Base-by-base conservation (phyloP, 2,113 vertebrate species). In the Ptychochromis oligacanthus region DNA sequence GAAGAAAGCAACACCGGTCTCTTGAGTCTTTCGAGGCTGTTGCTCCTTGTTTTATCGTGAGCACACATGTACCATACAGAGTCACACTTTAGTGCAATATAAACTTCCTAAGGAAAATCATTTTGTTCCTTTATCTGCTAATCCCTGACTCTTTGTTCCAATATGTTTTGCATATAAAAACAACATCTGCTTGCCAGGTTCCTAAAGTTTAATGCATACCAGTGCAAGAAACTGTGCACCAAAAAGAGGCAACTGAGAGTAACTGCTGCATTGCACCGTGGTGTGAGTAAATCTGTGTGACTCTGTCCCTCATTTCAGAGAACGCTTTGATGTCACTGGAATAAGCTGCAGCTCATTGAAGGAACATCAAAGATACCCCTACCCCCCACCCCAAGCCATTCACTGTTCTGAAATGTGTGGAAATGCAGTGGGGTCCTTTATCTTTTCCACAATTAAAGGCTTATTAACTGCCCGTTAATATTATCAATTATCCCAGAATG, bases 281-380 rank as follows among this genome's bases (percentile, higher is more conserved):
- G 72, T 83, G 77, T 57, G 76, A 90, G 85, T 80, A 87, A 85
- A 90, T 90, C 75, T 80, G 81, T 54, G 49, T 67, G 75, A 81
- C 65, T 82, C 67, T 79, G 85, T 87, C 89, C 90, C 75, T 88
- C 85, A 83, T 93, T 92, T 91, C 52, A 82, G 61, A 89, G 55
- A 87, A 46, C 5, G 26, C 88, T 94, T 93, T 92, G 90, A 93
- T 90, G 89, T 92, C 76, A 86, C 55, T 87, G 82, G 77, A 87
- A 87, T 87, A 90, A 92, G 87, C 90, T 84, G 80, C 74, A 72
- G 82, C 90, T 86, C 89, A 70, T 17, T 89, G 88, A 91, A 78
- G 57, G 75, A 88, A 91, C 89, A 91, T 93, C 91, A 92, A 91
- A 94, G 92, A 64, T 67, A 36, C 43, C 58, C n/a, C 67, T 34